Evolutionary conservation across 2,113 vertebrate genomes (phyloP).

Genomic region (Sapajus apella): DNA sequence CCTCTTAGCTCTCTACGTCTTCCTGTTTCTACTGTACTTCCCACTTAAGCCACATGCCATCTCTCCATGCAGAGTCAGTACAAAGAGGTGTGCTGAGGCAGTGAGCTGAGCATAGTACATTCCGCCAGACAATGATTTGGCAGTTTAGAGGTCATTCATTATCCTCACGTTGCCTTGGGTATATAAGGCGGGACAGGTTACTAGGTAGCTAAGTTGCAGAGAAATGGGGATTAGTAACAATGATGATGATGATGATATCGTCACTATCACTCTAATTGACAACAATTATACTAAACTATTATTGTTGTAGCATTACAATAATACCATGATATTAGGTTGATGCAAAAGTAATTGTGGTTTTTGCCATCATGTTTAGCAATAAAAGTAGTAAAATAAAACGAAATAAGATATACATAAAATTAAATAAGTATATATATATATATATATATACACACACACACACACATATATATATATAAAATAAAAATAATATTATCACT

Average conservation of each 20-base stretch:
- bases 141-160: neutral
- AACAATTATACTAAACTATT: neutral
- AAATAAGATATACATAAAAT: too few species aligned
- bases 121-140: neutral
- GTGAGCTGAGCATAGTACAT: accelerated
- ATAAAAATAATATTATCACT: too few species aligned
- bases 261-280: neutral
- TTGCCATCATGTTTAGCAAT: too few species aligned
- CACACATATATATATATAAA: too few species aligned
- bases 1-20: neutral
- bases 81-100: too few species aligned
- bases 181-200: neutral
- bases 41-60: accelerated
- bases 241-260: neutral
- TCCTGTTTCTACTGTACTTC: neutral
- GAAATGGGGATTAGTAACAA: neutral
- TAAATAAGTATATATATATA: too few species aligned
- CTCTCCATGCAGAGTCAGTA: accelerated
- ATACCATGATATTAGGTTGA: too few species aligned
- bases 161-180: neutral
- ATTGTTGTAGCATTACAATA: neutral
- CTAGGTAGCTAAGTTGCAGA: neutral
- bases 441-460: too few species aligned
- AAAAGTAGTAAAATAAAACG: too few species aligned
- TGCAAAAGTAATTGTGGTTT: too few species aligned